These are phyloP conservation scores for Tetrapedia diversipes DNA, from an alignment of 2,888 invertebrate genomes.

Conservation along the genomic window DNA sequence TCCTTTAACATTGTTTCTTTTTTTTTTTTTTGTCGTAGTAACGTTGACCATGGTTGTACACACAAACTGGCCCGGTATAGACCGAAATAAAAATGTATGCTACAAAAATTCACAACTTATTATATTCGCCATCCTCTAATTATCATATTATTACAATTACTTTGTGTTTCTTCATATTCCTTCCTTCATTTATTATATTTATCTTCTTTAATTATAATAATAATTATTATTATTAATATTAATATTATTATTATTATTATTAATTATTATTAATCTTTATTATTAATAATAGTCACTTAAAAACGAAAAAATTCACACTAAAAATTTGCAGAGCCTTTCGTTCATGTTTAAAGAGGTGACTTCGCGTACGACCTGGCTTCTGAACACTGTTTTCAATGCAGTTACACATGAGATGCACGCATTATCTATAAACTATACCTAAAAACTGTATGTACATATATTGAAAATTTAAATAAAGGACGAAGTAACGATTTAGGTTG, in stretches of 20 bases:
- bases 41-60: constrained; percentile 75
- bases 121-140: constrained; percentile 73
- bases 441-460: constrained; percentile 34
- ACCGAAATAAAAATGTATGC: constrained; percentile 75
- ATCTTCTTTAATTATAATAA: constrained; percentile 58
- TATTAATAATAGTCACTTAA: constrained; percentile 69
- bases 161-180: constrained; percentile 62
- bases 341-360: constrained; percentile 60
- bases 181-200: constrained; percentile 61
- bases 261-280: constrained; percentile 54
- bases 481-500: constrained; percentile 5
- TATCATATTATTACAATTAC: constrained; percentile 74
- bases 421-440: constrained; percentile 18
- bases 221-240: constrained; percentile 57
- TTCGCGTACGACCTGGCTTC: constrained; percentile 58
- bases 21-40: constrained; percentile 72
- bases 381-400: constrained; percentile 50
- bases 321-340: constrained; percentile 69
- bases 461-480: constrained; percentile 17
- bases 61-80: constrained; percentile 70
- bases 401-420: constrained; percentile 4
- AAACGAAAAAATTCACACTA: constrained; percentile 74
- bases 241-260: constrained; percentile 55
- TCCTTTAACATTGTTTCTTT: constrained; percentile 69
- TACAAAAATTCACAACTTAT: constrained; percentile 78